These are phyloP conservation scores for Archaeoteleia sp. DNA, from an alignment of 2,888 invertebrate genomes.

Conservation along the genomic window DNA sequence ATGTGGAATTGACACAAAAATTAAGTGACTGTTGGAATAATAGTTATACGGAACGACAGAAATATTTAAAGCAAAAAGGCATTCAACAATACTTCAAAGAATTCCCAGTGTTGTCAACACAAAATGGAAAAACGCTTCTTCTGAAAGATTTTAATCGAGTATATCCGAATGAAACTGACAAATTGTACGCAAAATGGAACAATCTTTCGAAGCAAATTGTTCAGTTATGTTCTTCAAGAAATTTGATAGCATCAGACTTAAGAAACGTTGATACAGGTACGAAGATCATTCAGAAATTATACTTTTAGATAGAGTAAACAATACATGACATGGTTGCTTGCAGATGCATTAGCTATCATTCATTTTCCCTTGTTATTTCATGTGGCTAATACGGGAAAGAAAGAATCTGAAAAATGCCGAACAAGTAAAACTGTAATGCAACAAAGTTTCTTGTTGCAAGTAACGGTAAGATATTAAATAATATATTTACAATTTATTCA, in stretches of 20 bases:
- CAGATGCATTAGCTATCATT: slow-evolving; percentile 1
- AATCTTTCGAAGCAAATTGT: slow-evolving; percentile 6
- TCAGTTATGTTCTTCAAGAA: background rate
- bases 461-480: background rate
- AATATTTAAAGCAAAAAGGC: slow-evolving; percentile 9
- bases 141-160: slow-evolving; percentile 17
- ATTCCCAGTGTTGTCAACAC: slow-evolving; percentile 12
- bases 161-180: slow-evolving; percentile 7
- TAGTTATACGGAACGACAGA: slow-evolving; percentile 4
- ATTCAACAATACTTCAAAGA: slow-evolving; percentile 18
- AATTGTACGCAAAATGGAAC: slow-evolving; percentile 24
- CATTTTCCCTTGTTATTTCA: background rate
- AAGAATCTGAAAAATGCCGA: background rate
- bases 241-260: background rate
- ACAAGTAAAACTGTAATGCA: background rate
- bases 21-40: slow-evolving; percentile 15
- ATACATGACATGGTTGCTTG: too few species aligned
- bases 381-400: background rate
- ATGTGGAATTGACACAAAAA: slow-evolving; percentile 8
- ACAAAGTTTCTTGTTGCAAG: slow-evolving; percentile 1
- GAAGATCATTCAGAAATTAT: too few species aligned
- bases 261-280: background rate
- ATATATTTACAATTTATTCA: too few species aligned
- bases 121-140: slow-evolving; percentile 10
- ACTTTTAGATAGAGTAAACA: too few species aligned